These are phyloP conservation scores for Dromiciops gliroides DNA, from an alignment of 2,113 vertebrate species.

Conservation along the genomic window DNA sequence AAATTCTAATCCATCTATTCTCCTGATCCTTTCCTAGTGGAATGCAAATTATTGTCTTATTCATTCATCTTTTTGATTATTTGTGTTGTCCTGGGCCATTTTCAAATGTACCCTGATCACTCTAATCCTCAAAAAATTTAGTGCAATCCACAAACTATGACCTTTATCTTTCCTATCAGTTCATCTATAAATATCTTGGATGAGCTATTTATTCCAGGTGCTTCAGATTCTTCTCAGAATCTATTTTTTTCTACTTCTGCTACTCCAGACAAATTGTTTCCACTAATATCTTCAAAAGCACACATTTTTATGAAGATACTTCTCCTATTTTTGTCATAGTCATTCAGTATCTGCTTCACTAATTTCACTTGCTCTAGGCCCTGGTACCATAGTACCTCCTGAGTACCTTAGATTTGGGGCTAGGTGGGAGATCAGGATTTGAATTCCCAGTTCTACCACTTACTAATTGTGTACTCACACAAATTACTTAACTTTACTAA, in stretches of 20 bases:
- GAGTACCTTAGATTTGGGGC: not conserved
- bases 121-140: not conserved
- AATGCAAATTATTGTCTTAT: not conserved
- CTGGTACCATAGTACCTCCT: not conserved
- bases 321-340: not conserved
- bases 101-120: not conserved
- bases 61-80: not conserved
- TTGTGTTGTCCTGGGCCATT: not conserved
- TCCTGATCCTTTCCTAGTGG: not conserved
- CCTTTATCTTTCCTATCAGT: not conserved
- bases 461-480: not conserved
- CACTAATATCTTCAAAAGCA: not conserved
- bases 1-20: not conserved
- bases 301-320: not conserved
- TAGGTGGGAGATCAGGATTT: not conserved
- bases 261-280: conserved; percentile 12
- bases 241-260: conserved; percentile 42
- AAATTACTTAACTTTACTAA: not conserved
- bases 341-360: not conserved
- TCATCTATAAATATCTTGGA: conserved; percentile 5
- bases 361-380: not conserved
- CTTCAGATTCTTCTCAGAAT: conserved; percentile 17
- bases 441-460: not conserved
- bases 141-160: not conserved
- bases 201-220: conserved; percentile 31